phyloP scores from a whole-genome alignment of 2,888 invertebrate genomes.

The Drosophila testacea region DNA sequence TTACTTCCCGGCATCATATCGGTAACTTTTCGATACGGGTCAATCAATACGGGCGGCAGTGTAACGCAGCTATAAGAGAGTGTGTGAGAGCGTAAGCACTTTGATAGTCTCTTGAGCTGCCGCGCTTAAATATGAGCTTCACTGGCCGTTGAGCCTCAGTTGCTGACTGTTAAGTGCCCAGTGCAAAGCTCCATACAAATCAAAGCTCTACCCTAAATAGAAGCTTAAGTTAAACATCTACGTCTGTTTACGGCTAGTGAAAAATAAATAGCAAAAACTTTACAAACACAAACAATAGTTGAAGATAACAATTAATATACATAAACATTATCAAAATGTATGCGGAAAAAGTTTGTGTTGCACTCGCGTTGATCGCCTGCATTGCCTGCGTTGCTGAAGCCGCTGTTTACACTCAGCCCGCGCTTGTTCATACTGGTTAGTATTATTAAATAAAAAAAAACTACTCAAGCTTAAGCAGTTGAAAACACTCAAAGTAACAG shows the following conservation, averaged over 20 bases:
- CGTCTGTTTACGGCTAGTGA: conserved; percentile 27
- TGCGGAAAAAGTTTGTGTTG: conserved; percentile 74
- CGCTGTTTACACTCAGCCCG: conserved; percentile 81
- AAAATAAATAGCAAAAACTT: conserved; percentile 8
- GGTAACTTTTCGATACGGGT: too few species aligned
- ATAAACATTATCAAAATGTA: conserved; percentile 64
- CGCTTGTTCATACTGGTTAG: conserved; percentile 82
- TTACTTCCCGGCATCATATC: too few species aligned
- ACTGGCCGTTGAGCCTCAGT: conserved; percentile 65
- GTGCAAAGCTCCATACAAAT: conserved; percentile 48
- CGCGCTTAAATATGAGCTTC: conserved; percentile 77
- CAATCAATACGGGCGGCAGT: too few species aligned
- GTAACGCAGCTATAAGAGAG: background rate
- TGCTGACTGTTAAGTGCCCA: conserved; percentile 62
- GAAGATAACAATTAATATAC: conserved; percentile 9
- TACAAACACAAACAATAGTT: conserved; percentile 12
- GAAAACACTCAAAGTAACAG: background rate
- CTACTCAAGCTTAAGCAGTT: background rate
- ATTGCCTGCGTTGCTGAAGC: conserved; percentile 70
- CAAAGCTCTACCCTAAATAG: conserved; percentile 9
- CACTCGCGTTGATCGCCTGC: conserved; percentile 65
- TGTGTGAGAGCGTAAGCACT: conserved; percentile 2
- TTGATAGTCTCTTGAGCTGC: conserved; percentile 11
- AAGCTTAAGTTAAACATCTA: conserved; percentile 12
- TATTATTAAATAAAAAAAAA: conserved; percentile 46